Conservation (phyloP, 2,888 invertebrate species). For the Neoascia interrupta region DNA sequence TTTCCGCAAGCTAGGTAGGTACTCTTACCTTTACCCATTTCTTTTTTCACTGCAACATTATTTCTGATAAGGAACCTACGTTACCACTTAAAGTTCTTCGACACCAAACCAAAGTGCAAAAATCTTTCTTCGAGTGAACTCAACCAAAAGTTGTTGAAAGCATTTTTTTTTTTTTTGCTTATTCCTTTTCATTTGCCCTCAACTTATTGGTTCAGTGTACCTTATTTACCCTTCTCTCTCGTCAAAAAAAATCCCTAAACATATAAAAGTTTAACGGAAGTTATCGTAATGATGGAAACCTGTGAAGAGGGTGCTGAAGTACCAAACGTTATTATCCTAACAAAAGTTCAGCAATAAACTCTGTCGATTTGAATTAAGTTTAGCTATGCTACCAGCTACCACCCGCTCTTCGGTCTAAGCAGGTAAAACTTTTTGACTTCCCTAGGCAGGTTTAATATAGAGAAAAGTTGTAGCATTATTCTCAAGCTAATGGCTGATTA, state of each 20-base stretch:
- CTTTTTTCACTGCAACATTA: constrained; percentile 29
- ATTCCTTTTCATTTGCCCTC: not conserved
- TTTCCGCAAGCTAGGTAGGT: too few relatives aligned
- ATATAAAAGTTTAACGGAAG: constrained; percentile 21
- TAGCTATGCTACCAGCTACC: constrained; percentile 12
- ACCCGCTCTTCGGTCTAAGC: not conserved
- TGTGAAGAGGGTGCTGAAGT: constrained; percentile 60
- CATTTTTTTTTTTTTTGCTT: constrained; percentile 1
- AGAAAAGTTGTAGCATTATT: constrained; percentile 49
- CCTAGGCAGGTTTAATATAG: constrained; percentile 36
- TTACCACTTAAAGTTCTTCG: constrained; percentile 8
- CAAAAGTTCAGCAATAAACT: constrained; percentile 68
- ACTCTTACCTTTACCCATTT: too few relatives aligned
- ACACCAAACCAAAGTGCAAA: constrained; percentile 15
- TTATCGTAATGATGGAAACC: constrained; percentile 55
- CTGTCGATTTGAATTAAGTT: constrained; percentile 66
- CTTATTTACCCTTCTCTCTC: too few relatives aligned
- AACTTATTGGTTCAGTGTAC: constrained; percentile 13
- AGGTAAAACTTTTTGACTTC: constrained; percentile 44
- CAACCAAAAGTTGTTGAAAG: constrained; percentile 45
- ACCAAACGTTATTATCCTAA: constrained; percentile 63
- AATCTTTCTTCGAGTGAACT: constrained; percentile 47
- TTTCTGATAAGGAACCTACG: constrained; percentile 32
- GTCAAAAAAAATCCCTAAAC: not conserved
- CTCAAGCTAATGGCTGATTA: constrained; percentile 61